Evolutionary conservation across 2,113 vertebrate species (phyloP), one percentile per base, ranked within the genome.

Genomic region (Phoxinus phoxinus): DNA sequence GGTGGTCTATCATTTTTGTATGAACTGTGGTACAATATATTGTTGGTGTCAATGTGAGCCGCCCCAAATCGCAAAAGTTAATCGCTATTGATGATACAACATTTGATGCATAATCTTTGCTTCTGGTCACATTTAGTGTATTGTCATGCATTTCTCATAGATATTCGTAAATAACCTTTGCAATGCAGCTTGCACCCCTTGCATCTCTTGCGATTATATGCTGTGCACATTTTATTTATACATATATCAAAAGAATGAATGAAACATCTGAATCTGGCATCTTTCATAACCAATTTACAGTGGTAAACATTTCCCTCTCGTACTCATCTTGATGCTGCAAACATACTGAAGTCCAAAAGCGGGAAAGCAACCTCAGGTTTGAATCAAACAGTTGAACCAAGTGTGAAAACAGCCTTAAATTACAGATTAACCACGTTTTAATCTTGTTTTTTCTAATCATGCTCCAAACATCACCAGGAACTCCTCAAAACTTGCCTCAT

Each of bases 331-430:
- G 15, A 4, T 71, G 32, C 23, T 37, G 6, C 41, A 48, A 74
- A 74, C n/a, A 8, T 9, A 9, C 32, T n/a, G n/a, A 13, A 48
- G n/a, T 75, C n/a, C 44, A 44, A 72, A n/a, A 44, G 35, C 10
- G 2, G 3, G 35, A 72, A 72, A 35, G 41, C 21, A 72, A 3
- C 44, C 15, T 46, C 4, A 15, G 12, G 41, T 46, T 44, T 27
- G 4, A 74, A 74, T 74, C 21, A 71, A 71, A 32, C 32, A 71
- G 21, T 9, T 41, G 35, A 41, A 71, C 32, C 19, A 71, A 71
- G 17, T 23, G 32, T 71, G 32, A 71, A 67, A 71, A 37, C 32
- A 71, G 67, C 32, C 75, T 79, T 61, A 61, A 44, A 41, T 61
- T 44, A 41, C 56, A 61, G 30, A 58, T 32, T n/a, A 58, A 37